These are phyloP conservation scores for Pteronotus mesoamericanus DNA, from an alignment of 2,797 vertebrate genomes.

Conservation along the genomic window DNA sequence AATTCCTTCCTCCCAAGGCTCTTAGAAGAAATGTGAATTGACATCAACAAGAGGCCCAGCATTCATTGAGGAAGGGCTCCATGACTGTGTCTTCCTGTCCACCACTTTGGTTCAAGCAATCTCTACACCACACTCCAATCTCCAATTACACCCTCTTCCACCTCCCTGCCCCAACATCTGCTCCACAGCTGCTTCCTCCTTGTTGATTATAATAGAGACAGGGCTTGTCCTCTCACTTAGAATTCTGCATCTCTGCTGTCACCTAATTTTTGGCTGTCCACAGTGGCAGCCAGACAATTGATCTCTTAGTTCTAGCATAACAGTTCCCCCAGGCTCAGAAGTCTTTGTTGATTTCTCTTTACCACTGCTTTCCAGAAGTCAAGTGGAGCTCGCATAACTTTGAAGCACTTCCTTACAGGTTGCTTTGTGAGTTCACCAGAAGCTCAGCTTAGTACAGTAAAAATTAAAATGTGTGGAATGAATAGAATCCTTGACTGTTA, in stretches of 20 bases:
- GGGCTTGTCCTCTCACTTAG: background rate
- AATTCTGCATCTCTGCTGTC: background rate
- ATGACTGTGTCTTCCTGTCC: background rate
- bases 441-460: background rate
- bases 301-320: background rate
- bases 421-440: background rate
- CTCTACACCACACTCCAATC: background rate
- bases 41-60: background rate
- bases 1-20: background rate
- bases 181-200: background rate
- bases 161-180: background rate
- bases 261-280: background rate
- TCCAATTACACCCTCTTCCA: background rate
- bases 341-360: conserved; percentile 17
- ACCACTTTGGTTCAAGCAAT: background rate
- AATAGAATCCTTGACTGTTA: background rate
- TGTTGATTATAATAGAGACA: background rate
- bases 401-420: background rate
- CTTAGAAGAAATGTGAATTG: background rate
- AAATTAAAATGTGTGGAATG: background rate
- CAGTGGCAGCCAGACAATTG: background rate
- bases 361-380: background rate
- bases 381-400: background rate
- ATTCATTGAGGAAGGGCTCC: accelerated
- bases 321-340: background rate